Evolutionary conservation across 2,888 invertebrate genomes (phyloP), one percentile per base, ranked within the genome.

Genomic region (Sceliomorpha sp.): DNA sequence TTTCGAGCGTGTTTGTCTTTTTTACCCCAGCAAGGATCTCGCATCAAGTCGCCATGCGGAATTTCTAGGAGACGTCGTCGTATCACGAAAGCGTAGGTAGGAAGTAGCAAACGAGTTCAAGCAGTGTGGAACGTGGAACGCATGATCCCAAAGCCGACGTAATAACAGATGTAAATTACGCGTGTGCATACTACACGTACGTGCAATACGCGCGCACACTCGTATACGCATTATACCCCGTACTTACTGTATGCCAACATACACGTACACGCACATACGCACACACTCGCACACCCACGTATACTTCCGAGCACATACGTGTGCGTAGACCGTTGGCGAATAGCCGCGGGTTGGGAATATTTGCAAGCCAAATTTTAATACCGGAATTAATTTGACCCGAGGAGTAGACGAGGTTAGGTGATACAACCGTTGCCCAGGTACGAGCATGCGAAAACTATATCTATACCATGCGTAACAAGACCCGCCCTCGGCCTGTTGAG

Each of bases 351-450:
- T 84, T 81, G 80, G 80, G 85, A 83, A 87, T 88, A 88, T 88
- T 88, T 88, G 88, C 88, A 88, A 88, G 88, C 88, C 88, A 88
- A 88, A 88, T 88, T 88, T 88, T 88, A 88, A 88, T 88, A 85
- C 88, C 83, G 82, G 87, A 88, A 88, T 88, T 88, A 88, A 88
- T 88, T 88, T 88, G 86, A 87, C 84, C 85, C 81, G 83, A 79
- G 84, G 79, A 86, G 74, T 63, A 75, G 75, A 64, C 70, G 66
- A 71, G 70, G 64, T 71, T 71, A 71, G 70, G 70, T 63, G 70
- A 64, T 70, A 70, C 70, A 70, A 70, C 64, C 70, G 70, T 64
- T 64, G 70, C 59, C 70, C 70, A 70, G 70, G 70, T 70, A 63
- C 59, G 55, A 12, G 68, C 53, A 34, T 32, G 51, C 53, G 51